Evolutionary conservation across 2,797 vertebrate species (phyloP).

Genomic region (Coregonus sp.): DNA sequence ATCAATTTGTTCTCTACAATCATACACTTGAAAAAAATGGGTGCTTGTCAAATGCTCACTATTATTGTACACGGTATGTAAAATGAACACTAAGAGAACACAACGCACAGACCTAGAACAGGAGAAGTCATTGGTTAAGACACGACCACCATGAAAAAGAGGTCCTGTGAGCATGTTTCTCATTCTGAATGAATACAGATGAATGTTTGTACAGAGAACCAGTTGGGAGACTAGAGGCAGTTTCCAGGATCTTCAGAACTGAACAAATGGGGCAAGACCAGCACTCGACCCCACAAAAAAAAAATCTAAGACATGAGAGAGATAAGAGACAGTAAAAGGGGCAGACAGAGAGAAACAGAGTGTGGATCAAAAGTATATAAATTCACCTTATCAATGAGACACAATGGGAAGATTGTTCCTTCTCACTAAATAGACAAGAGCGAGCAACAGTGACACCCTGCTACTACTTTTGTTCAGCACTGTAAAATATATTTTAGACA

Average conservation of each 20-base stretch:
- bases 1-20: slow-evolving; percentile 64
- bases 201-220: slow-evolving; percentile 19
- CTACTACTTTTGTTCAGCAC: slow-evolving; percentile 40
- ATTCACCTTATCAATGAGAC: slow-evolving; percentile 49
- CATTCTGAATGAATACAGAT: slow-evolving; percentile 13
- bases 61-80: slow-evolving; percentile 62
- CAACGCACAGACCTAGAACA: slow-evolving; percentile 34
- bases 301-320: background rate
- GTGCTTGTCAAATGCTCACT: slow-evolving; percentile 23
- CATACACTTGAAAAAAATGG: slow-evolving; percentile 36
- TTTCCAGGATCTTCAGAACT: slow-evolving; percentile 23
- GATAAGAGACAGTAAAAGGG: slow-evolving; percentile 37
- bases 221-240: slow-evolving; percentile 22
- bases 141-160: slow-evolving; percentile 6
- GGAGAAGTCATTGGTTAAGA: slow-evolving; percentile 40
- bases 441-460: slow-evolving; percentile 33
- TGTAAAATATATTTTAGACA: slow-evolving; percentile 51
- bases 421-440: slow-evolving; percentile 42
- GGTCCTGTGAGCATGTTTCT: slow-evolving; percentile 5
- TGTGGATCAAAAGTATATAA: slow-evolving; percentile 42
- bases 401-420: slow-evolving; percentile 57
- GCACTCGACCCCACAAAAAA: background rate
- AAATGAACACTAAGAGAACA: slow-evolving; percentile 51
- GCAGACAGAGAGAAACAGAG: slow-evolving; percentile 19
- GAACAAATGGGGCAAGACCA: background rate